Conservation (phyloP, 2,113 vertebrate genomes). For the Rhombomys opimus region DNA sequence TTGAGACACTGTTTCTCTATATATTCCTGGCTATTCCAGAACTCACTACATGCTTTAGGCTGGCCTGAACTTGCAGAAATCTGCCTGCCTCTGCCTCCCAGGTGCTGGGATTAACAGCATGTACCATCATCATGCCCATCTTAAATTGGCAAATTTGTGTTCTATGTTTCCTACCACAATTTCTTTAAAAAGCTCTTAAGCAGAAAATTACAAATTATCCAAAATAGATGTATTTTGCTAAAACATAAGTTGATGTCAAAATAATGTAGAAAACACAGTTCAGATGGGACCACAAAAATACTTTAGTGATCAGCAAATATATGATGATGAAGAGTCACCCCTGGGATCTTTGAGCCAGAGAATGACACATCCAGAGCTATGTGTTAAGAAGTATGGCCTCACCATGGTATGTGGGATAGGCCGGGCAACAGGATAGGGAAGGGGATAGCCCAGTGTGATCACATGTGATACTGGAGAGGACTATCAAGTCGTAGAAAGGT, state of each 20-base stretch:
- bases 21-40: neutral
- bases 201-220: neutral
- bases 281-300: neutral
- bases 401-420: neutral
- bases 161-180: neutral
- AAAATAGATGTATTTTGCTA: neutral
- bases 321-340: neutral
- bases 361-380: neutral
- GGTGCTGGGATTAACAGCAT: neutral
- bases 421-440: neutral
- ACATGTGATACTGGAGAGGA: neutral
- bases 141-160: neutral
- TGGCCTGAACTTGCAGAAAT: neutral
- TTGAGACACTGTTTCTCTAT: neutral
- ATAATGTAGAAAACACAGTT: neutral
- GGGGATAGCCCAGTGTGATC: neutral
- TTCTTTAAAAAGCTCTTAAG: constrained; percentile 3
- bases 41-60: neutral
- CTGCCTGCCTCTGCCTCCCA: neutral
- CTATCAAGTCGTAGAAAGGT: neutral
- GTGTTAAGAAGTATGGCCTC: neutral
- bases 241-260: neutral
- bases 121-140: neutral
- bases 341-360: neutral
- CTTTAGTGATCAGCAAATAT: neutral